Percentiles rank a stretch among this genome's conserved stretches.
Conservation (phyloP, 2,797 vertebrate genomes). For the Takifugu rubripes region DNA sequence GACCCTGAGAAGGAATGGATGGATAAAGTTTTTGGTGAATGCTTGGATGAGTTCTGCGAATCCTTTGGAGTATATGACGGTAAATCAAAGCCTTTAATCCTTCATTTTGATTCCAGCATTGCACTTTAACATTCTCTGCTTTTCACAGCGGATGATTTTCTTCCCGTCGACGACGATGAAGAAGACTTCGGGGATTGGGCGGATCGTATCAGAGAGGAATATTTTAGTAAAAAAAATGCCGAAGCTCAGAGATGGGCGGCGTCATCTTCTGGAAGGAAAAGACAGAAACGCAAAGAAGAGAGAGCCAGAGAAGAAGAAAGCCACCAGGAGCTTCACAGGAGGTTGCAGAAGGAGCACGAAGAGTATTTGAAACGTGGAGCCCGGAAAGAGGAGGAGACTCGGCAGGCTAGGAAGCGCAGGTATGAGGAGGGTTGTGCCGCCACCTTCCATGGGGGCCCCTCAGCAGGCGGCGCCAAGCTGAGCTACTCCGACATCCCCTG, state of each 20-base stretch:
- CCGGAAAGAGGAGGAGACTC: conserved; percentile 78
- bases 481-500: conserved; percentile 84
- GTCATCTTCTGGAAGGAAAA: conserved; percentile 26
- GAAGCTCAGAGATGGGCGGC: conserved; percentile 63
- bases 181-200: conserved; percentile 80
- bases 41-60: conserved; percentile 80
- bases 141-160: conserved; percentile 72
- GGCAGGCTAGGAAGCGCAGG: conserved; percentile 60
- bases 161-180: conserved; percentile 65
- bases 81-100: conserved; percentile 40
- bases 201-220: conserved; percentile 77
- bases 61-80: conserved; percentile 79
- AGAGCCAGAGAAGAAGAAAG: conserved; percentile 47
- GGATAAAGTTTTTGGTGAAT: conserved; percentile 81
- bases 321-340: conserved; percentile 50
- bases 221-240: conserved; percentile 68
- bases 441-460: conserved; percentile 50
- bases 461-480: conserved; percentile 47
- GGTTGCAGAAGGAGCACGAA: conserved; percentile 73
- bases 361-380: conserved; percentile 75
- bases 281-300: conserved; percentile 32
- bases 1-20: conserved; percentile 74
- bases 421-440: conserved; percentile 73
- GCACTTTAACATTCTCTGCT: neutral
- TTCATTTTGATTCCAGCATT: neutral